A percentile compares a stretch with the other conserved stretches of the same genome.
Conservation (phyloP, 2,888 invertebrate genomes). For the Allacma fusca region DNA sequence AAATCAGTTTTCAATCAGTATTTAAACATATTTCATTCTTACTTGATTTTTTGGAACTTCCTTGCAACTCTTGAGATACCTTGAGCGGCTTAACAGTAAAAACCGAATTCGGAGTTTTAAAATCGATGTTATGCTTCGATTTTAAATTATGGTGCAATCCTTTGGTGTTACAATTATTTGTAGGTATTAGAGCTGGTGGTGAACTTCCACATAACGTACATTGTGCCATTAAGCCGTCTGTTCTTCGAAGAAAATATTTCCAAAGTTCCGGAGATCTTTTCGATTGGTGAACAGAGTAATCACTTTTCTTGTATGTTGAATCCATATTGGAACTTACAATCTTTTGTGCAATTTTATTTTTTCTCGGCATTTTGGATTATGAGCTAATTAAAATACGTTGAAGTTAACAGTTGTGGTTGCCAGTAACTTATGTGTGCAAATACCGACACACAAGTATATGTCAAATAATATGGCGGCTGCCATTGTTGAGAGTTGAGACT, state of each 20-base stretch:
- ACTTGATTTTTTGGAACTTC: background rate
- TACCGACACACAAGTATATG: no score
- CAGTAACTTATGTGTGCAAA: no score
- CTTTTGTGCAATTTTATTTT: no score
- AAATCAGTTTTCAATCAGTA: background rate
- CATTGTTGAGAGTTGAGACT: no score
- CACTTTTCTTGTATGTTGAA: background rate
- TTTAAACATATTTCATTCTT: no score
- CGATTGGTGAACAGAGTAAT: background rate
- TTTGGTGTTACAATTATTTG: background rate
- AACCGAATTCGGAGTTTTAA: constrained; percentile 10
- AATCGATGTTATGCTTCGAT: background rate
- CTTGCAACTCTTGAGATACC: no score
- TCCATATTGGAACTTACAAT: no score
- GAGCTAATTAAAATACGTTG: no score
- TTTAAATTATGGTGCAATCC: background rate
- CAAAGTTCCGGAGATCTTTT: background rate
- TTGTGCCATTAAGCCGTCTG: background rate
- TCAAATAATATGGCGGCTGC: no score
- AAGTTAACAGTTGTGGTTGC: no score
- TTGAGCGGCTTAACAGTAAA: no score
- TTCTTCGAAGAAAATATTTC: constrained; percentile 3
- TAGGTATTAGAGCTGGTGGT: background rate
- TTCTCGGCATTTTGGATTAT: no score
- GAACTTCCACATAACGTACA: background rate